Conservation (phyloP, 2,113 vertebrate species). For the Halichoerus grypus region DNA sequence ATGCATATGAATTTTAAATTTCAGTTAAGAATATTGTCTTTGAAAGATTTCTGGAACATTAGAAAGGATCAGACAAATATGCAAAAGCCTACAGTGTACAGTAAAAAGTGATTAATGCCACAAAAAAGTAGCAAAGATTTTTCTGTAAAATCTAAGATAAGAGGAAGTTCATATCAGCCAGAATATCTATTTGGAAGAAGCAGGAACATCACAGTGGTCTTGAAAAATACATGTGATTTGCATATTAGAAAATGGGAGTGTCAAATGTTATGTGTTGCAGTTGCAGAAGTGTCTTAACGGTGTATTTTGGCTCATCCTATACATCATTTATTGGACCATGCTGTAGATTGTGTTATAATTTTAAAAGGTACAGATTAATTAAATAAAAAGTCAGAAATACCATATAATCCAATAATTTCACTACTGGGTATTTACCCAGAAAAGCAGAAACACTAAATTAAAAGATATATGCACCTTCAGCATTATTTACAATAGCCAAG, state of each 20-base stretch:
- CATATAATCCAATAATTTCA: too few species aligned
- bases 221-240: background rate
- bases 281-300: background rate
- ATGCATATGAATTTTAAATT: background rate
- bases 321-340: background rate
- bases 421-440: too few species aligned
- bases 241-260: background rate
- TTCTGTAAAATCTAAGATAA: background rate
- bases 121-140: background rate
- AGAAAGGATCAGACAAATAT: background rate
- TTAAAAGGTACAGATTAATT: background rate
- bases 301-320: background rate
- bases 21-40: background rate
- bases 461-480: too few species aligned
- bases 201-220: background rate
- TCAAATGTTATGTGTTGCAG: background rate
- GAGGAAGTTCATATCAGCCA: background rate
- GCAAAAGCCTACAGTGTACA: background rate
- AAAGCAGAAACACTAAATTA: too few species aligned
- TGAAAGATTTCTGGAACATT: background rate
- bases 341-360: background rate
- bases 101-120: background rate
- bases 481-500: too few species aligned
- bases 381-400: too few species aligned
- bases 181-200: background rate